Evolutionary conservation across 2,113 vertebrate genomes (phyloP).

Genomic region (Nothobranchius kuhntae): DNA sequence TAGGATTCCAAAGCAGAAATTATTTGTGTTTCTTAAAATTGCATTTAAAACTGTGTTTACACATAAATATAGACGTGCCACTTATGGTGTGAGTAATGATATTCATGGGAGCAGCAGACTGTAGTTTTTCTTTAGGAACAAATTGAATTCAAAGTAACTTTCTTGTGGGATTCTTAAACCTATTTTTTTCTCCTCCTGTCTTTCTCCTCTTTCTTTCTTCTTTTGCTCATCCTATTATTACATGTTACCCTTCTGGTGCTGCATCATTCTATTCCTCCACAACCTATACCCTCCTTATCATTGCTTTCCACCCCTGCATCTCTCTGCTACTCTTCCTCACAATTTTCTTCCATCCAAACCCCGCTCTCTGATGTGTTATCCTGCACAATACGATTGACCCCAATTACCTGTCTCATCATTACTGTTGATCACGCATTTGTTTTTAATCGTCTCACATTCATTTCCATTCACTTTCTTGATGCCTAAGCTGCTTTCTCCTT

Average conservation of each 20-base stretch:
- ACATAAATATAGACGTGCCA: slow-evolving; percentile 14
- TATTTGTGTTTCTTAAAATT: no score
- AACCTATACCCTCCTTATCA: neutral
- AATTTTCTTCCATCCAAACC: slow-evolving; percentile 19
- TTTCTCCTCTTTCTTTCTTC: slow-evolving; percentile 10
- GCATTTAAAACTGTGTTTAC: neutral
- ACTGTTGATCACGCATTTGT: slow-evolving; percentile 10
- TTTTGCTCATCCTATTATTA: slow-evolving; percentile 8
- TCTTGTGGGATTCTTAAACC: slow-evolving; percentile 43
- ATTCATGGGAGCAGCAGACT: slow-evolving; percentile 51
- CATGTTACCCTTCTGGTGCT: slow-evolving; percentile 20
- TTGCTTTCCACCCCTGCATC: neutral
- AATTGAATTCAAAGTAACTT: slow-evolving; percentile 51
- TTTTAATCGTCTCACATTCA: neutral
- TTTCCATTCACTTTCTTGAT: neutral
- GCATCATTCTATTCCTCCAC: neutral
- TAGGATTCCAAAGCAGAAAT: no score
- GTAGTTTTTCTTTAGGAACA: slow-evolving; percentile 44
- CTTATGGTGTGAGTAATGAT: slow-evolving; percentile 58
- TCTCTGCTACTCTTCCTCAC: slow-evolving; percentile 4
- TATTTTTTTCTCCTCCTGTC: slow-evolving; percentile 4
- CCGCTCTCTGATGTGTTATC: neutral
- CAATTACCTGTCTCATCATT: neutral
- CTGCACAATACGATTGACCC: slow-evolving; percentile 30
- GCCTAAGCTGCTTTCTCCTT: slow-evolving; percentile 1